Base-by-base conservation (phyloP, 35 echinoderm and acorn worm genomes). In the Strongylocentrotus purpuratus region DNA sequence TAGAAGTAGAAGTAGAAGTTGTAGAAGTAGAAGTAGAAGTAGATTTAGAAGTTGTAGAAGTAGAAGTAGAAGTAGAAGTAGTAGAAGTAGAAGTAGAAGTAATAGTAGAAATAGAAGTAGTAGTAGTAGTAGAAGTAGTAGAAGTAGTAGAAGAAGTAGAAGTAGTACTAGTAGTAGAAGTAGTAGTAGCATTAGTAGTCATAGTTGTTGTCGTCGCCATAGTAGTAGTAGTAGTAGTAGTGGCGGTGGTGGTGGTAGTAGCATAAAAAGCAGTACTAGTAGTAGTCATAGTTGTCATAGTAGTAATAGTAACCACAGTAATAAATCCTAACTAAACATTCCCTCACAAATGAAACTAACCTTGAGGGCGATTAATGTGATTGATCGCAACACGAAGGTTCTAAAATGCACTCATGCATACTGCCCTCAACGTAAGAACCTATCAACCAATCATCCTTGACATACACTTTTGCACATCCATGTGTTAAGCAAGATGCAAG, bases 111-210 rank as follows among this genome's bases (percentile, higher is more conserved):
- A 28, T 41, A 88, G 4, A n/a, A n/a, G n/a, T n/a, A n/a, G 33
- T 86, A 86, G 86, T 31, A 88, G 31, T 32, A 88, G 86, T 33
- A 88, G 86, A 13, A 88, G 86, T 32, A 88, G n/a, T 32, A 88
- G 86, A 11, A 32, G n/a, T 5, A 88, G 86, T 15, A 88, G 86
- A 45, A 88, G 35, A 12, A 88, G 86, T 9, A 88, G 86, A 9
- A 88, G 20, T 4, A 88, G 86, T 32, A 88, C n/a, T 12, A 88
- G 31, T 33, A 33, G 31, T 33, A 88, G 86, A 11, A 33, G 28
- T 1, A 88, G 86, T 1, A 88, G 3, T 7, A 88, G 41, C 8
- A 88, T 0, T 88, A 31, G 86, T 88, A 33, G 86, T 88, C 31
- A n/a, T 3, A 1, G 86, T 88, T 13, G 28, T 88, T 12, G 86